Evolutionary conservation across 2,888 invertebrate species (phyloP), one percentile per base, ranked within the genome.

Genomic region (Scrobipalpa costella): DNA sequence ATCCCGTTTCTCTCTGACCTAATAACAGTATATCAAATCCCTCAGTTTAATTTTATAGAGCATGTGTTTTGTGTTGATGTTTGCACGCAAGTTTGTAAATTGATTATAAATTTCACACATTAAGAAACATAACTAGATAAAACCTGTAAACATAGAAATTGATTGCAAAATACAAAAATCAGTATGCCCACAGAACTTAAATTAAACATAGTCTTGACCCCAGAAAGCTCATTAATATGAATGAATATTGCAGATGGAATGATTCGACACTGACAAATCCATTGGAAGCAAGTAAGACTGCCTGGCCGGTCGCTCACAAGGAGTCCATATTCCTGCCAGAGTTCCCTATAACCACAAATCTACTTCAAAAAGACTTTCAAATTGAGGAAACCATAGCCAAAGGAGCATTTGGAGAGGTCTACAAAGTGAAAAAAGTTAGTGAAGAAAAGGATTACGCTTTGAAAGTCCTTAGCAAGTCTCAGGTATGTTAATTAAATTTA

Each of bases 351-450:
- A 94, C 93, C 69, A 92, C 93, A 57, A 92, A 93, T 52, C 83
- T 93, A 64, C 72, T 84, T 52, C 93, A 94, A 73, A 91, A 90
- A 69, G 93, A 93, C 70, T 95, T 93, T 79, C 84, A 93, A 86
- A 93, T 96, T 68, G 79, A 95, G 61, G 93, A 95, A 70, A 93
- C 95, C 66, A 94, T 98, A 78, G 95, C 97, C n/a, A 94, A 94
- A 77, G 98, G 98, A 67, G 96, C 98, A 19, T 98, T 97, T 86
- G 98, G 98, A 21, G 94, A 95, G 85, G 98, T 98, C 5, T 96
- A 96, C 76, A 95, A 95, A 92, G 97, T 96, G 13, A 88, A 92
- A 68, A 93, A 94, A 79, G 92, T 93, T 63, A 93, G 93, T 71
- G 93, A 93, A 64, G 90, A 93, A 66, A 92, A 94, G 74, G 85